Percentiles rank a stretch among this genome's conserved stretches.
Evolutionary conservation across 1,140 invertebrate genomes (phyloP).

Genomic region (Heliconius congener): DNA sequence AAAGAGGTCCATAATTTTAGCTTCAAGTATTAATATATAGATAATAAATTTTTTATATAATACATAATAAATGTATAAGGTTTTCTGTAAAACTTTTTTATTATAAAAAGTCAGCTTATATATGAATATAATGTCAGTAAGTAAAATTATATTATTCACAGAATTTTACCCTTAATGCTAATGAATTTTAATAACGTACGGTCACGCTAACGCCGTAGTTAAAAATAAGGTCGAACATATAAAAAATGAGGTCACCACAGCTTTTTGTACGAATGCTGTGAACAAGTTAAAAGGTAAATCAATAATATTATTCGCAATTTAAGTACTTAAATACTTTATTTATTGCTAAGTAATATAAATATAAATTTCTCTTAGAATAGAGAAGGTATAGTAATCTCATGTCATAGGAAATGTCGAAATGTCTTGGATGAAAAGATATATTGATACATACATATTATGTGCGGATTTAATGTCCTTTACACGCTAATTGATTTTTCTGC

Average conservation of each 20-base stretch:
- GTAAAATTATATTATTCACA: neutral
- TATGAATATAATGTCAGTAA: neutral
- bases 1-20: neutral
- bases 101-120: neutral
- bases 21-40: too few relatives aligned
- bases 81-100: neutral
- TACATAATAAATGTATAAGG: neutral
- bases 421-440: too few relatives aligned
- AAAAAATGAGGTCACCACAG: slow-evolving; percentile 25
- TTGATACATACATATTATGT: too few relatives aligned
- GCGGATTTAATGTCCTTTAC: neutral
- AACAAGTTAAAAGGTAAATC: neutral
- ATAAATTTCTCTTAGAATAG: too few relatives aligned
- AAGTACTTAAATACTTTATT: neutral
- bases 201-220: neutral
- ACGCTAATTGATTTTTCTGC: neutral
- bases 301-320: neutral
- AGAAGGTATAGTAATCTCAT: too few relatives aligned
- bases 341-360: neutral
- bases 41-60: too few relatives aligned
- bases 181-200: slow-evolving; percentile 1
- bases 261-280: neutral
- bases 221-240: slow-evolving; percentile 1
- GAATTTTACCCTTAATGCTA: slow-evolving; percentile 7
- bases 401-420: too few relatives aligned